A percentile compares a stretch with the other conserved stretches of the same genome.
These are phyloP conservation scores for Antitype chi DNA, from an alignment of 2,888 invertebrate genomes.

Conservation along the genomic window DNA sequence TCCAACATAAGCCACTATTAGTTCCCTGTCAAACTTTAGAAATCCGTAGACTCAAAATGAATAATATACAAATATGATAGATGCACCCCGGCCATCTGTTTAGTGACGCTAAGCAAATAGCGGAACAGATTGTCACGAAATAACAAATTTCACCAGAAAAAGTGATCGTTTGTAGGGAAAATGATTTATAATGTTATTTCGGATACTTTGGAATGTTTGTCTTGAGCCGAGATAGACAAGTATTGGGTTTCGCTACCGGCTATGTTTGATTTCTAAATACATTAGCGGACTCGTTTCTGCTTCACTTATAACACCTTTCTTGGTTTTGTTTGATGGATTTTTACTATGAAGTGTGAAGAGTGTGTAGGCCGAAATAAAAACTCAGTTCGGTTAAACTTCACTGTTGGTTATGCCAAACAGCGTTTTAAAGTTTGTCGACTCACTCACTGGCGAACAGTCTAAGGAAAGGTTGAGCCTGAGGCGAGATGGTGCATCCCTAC, in stretches of 20 bases:
- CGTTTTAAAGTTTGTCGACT: no score
- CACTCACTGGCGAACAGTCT: no score
- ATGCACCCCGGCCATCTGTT: constrained; percentile 85
- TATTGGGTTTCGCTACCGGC: constrained; percentile 79
- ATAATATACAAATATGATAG: constrained; percentile 84
- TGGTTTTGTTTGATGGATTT: constrained; percentile 25
- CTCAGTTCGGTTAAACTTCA: not conserved
- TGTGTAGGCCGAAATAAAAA: not conserved
- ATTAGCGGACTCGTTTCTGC: constrained; percentile 70
- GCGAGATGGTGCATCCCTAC: no score
- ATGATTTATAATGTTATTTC: constrained; percentile 90
- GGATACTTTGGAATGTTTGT: constrained; percentile 87
- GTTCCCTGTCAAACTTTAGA: constrained; percentile 75
- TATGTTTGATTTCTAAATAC: constrained; percentile 76
- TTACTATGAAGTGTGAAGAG: not conserved
- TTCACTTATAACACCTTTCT: constrained; percentile 50
- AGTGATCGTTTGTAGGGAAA: constrained; percentile 77
- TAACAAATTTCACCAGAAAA: constrained; percentile 88
- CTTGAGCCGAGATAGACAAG: constrained; percentile 76
- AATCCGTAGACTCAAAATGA: constrained; percentile 76
- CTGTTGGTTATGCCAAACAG: no score
- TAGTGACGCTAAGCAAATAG: constrained; percentile 88
- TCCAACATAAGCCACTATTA: constrained; percentile 71
- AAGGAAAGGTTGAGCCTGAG: no score
- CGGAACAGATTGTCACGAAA: constrained; percentile 90